Base-by-base conservation (phyloP, 2,888 invertebrate species). In the Cerastoderma edule region DNA sequence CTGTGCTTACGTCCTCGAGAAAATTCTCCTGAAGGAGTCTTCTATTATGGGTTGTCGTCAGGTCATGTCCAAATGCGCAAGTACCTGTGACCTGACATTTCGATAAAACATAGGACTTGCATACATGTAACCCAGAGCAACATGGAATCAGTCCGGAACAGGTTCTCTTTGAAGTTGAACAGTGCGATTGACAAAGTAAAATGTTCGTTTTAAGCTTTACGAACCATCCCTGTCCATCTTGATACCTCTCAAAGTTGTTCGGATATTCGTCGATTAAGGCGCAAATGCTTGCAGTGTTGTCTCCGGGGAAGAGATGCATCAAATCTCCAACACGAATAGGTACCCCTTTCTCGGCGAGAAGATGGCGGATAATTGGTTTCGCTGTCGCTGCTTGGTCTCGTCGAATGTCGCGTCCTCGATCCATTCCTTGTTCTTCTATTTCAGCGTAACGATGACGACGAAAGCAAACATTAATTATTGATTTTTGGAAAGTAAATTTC, bases 21-120 rank as follows among this genome's bases (percentile, higher is more conserved):
- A 72, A 71, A 60, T 85, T 68, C 27, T 77, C 68, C 32, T 68
- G 35, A 32, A 84, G 54, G n/a, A 84, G 44, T 16, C 44, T 10
- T 33, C 67, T 75, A 39, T 86, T 86, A 44, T 86, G 86, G 5
- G 71, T 27, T 5, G 83, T 76, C 28, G 78, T 79, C 16, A 86
- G 72, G 63, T 83, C 83, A 73, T 86, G 86, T 1, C 86, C 86
- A 80, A 79, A 86, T 39, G 65, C 68, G 68, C 86, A 86, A 1
- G 48, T 65, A 16, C 71, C 73, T 10, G 74, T 78, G 50, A 81
- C 75, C 28, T 63, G 67, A 71, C 85, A 85, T 6, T 65, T 75
- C n/a, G 83, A 76, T n/a, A 83, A 64, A 32, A 85, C 44, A 65
- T 82, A 85, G 65, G 77, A 85, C 63, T 85, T 85, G 39, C 85